A percentile compares a stretch with the other conserved stretches of the same genome.
Evolutionary conservation across 1,140 invertebrate species (phyloP).

Genomic region (Cotesia typhae): DNA sequence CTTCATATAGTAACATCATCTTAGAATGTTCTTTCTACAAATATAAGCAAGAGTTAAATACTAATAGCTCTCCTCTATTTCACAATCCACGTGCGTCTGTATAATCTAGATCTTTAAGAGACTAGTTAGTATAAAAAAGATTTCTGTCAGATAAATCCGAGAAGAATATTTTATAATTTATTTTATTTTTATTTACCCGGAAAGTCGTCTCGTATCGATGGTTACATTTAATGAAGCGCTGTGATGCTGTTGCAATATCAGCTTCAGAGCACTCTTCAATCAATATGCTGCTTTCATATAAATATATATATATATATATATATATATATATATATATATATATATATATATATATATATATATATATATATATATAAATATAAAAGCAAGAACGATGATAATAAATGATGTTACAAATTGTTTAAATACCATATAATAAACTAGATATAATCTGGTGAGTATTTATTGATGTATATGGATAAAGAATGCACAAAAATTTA

Average conservation of each 20-base stretch:
- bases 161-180: conserved; percentile 3
- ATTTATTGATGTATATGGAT: no score
- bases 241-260: not conserved
- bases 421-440: no score
- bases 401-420: no score
- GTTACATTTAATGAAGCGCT: conserved; percentile 12
- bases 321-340: no score
- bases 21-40: not conserved
- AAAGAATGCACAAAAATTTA: not conserved
- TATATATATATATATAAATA: no score
- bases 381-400: no score
- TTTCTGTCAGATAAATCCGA: not conserved
- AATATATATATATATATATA: no score
- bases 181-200: conserved; percentile 21
- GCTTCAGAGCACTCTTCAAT: conserved; percentile 1
- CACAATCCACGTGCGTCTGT: conserved; percentile 2
- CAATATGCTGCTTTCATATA: not conserved
- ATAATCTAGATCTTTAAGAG: not conserved
- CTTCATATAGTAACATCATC: no score
- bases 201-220: not conserved
- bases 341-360: no score
- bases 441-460: no score
- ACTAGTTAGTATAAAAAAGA: conserved; percentile 19
- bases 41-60: conserved; percentile 9
- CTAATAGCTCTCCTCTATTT: not conserved